Percentiles rank a stretch among this genome's conserved stretches.
phyloP scores from a whole-genome alignment of 2,888 invertebrate species.

The Synanthedon vespiformis region DNA sequence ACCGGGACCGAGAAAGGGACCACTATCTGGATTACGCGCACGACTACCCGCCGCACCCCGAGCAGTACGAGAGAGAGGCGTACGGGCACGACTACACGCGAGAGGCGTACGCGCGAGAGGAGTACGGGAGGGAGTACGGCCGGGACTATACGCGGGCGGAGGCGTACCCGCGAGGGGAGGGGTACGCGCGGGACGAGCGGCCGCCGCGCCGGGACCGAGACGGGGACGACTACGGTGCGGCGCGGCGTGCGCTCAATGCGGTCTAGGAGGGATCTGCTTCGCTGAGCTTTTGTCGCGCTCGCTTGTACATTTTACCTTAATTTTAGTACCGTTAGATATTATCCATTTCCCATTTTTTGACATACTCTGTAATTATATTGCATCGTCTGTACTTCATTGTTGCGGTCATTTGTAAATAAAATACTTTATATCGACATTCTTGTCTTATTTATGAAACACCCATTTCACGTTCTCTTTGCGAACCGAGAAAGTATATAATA shows the following conservation, averaged over 20 bases:
- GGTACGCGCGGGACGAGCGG: constrained; percentile 43
- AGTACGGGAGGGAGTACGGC: constrained; percentile 47
- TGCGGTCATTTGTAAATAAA: constrained; percentile 73
- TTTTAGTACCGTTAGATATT: constrained; percentile 69
- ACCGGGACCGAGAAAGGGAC: constrained; percentile 10
- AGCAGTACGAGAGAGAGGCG: constrained; percentile 47
- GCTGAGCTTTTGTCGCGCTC: constrained; percentile 33
- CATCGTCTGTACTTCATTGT: constrained; percentile 70
- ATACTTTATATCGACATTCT: constrained; percentile 58
- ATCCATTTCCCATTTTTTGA: constrained; percentile 65
- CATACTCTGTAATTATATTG: constrained; percentile 68
- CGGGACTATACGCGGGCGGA: constrained; percentile 59
- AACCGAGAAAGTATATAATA: too few relatives aligned
- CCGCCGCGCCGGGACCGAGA: constrained; percentile 48
- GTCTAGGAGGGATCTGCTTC: constrained; percentile 65
- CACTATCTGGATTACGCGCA: constrained; percentile 29
- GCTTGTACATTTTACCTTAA: constrained; percentile 36
- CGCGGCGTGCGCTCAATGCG: constrained; percentile 79
- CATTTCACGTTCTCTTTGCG: too few relatives aligned
- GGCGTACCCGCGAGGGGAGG: constrained; percentile 42
- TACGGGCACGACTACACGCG: constrained; percentile 49
- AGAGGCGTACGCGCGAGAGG: constrained; percentile 44
- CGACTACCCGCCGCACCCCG: constrained; percentile 29
- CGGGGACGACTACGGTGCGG: constrained; percentile 71
- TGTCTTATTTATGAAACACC: constrained; percentile 6